Conservation (phyloP, 2,113 vertebrate genomes). For the Halichoerus grypus region DNA sequence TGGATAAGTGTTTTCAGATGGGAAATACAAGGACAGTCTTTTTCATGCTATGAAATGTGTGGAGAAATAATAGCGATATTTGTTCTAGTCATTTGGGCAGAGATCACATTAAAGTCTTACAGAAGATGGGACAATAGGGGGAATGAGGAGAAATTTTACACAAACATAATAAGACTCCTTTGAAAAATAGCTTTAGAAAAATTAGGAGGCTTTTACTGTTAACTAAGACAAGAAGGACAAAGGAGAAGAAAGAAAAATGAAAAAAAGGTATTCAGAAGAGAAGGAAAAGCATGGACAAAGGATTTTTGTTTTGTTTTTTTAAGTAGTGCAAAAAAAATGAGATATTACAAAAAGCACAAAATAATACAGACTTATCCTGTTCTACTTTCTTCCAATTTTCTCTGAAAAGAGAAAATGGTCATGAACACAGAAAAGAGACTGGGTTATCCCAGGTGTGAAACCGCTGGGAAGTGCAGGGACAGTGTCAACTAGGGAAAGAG, state of each 20-base stretch:
- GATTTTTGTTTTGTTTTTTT: background rate
- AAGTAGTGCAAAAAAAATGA: conserved; percentile 14
- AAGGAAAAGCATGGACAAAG: background rate
- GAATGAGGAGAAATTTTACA: background rate
- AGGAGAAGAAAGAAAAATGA: background rate
- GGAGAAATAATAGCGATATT: background rate
- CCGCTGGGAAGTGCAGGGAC: fast-evolving
- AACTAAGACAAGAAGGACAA: background rate
- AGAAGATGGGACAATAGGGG: background rate
- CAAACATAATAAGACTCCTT: background rate
- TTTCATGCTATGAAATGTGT: background rate
- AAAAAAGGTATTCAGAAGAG: conserved; percentile 11
- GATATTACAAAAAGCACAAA: background rate
- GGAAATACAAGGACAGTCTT: background rate
- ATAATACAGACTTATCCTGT: background rate
- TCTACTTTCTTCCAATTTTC: conserved; percentile 48
- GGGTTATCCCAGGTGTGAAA: background rate
- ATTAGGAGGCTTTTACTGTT: background rate
- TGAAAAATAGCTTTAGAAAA: conserved; percentile 34
- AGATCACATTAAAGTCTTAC: background rate
- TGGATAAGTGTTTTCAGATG: background rate
- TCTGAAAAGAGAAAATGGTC: conserved; percentile 44
- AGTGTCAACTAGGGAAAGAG: background rate
- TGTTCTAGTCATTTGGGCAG: background rate
- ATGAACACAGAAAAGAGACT: conserved; percentile 18